A percentile compares a stretch with the other conserved stretches of the same genome.
Evolutionary conservation across 37 sponge, comb jelly and placozoan genomes (phyloP).

Genomic region (Ephydatia muelleri): DNA sequence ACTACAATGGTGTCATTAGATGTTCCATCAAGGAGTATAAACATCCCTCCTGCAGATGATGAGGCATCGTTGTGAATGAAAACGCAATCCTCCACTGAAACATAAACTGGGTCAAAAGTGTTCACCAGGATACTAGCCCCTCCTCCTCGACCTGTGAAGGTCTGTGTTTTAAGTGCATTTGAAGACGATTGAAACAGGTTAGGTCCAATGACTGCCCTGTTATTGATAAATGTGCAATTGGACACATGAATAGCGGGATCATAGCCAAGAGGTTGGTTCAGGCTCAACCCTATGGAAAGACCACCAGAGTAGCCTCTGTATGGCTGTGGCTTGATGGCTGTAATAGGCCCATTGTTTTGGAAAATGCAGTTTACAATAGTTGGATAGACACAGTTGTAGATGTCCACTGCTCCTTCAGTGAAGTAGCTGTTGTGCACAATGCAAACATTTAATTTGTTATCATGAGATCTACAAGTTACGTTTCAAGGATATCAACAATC

Average conservation of each 20-base stretch:
- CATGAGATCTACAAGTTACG: neutral
- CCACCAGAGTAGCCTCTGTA: slow-evolving; percentile 47
- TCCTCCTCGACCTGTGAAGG: slow-evolving; percentile 42
- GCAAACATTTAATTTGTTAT: neutral
- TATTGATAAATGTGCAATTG: slow-evolving; percentile 1
- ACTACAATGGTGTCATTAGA: slow-evolving; percentile 4
- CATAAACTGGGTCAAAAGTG: neutral
- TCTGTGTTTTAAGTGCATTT: neutral
- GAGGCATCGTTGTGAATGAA: slow-evolving; percentile 45
- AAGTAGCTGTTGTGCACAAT: slow-evolving; percentile 32
- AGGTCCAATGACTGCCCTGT: neutral
- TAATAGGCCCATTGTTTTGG: slow-evolving; percentile 30
- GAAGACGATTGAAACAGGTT: neutral
- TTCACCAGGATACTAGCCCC: slow-evolving; percentile 17
- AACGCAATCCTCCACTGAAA: slow-evolving; percentile 20
- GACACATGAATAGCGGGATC: neutral
- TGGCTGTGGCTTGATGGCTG: neutral
- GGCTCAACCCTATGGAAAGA: slow-evolving; percentile 26
- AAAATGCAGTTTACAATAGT: slow-evolving; percentile 5
- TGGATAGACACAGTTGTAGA: slow-evolving; percentile 17
- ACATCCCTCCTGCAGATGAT: slow-evolving; percentile 33
- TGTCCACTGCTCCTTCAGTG: slow-evolving; percentile 35
- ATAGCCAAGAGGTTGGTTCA: neutral
- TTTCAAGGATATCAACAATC: no score
- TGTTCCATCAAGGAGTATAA: neutral